These are phyloP conservation scores for Smutsia gigantea DNA, from an alignment of 2,797 vertebrate genomes.

Conservation along the genomic window DNA sequence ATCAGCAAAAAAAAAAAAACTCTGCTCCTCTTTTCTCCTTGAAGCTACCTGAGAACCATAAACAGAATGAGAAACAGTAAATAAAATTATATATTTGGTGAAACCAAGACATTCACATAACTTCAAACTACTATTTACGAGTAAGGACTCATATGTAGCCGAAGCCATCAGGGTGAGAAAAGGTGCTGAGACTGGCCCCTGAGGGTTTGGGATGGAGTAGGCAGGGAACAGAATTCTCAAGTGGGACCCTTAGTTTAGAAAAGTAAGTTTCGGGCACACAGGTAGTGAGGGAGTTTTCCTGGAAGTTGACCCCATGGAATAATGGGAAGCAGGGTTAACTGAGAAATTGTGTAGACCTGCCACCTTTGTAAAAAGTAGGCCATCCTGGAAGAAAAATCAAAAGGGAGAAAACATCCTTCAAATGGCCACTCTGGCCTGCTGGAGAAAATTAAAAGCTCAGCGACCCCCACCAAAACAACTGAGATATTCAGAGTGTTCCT, in stretches of 20 bases:
- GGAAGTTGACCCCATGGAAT: not conserved
- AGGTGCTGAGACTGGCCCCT: not conserved
- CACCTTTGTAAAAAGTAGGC: not conserved
- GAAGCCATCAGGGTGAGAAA: not conserved
- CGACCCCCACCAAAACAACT: not conserved
- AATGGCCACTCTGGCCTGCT: not conserved
- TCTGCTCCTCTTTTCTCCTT: not conserved
- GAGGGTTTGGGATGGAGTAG: not conserved
- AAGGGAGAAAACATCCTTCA: not conserved
- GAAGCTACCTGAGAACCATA: not conserved
- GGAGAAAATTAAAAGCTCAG: not conserved
- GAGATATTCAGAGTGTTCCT: not conserved
- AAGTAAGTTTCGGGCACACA: not conserved
- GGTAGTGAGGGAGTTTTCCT: not conserved
- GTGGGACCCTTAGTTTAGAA: not conserved
- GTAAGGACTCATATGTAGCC: not conserved
- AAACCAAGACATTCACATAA: not conserved
- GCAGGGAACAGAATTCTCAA: not conserved
- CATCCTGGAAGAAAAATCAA: not conserved
- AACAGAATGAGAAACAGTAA: not conserved
- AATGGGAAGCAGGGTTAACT: not conserved
- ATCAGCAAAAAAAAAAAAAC: not conserved
- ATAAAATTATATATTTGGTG: not conserved
- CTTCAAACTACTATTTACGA: not conserved
- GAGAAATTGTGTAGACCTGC: not conserved